Evolutionary conservation across 2,113 vertebrate species (phyloP).

Genomic region (Zosterops hypoxanthus): DNA sequence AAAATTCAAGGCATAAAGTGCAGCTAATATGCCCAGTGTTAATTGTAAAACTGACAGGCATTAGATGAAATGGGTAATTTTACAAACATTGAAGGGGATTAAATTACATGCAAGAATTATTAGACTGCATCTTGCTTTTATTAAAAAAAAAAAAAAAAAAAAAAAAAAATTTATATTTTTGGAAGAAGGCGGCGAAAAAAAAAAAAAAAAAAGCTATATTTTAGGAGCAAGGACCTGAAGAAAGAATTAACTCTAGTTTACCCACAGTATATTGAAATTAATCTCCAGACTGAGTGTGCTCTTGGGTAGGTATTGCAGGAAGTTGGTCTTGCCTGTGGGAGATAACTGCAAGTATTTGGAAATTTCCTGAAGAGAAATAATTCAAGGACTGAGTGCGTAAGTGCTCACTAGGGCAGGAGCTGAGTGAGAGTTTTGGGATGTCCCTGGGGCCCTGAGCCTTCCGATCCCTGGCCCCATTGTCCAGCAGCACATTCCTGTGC

Average conservation of each 20-base stretch:
- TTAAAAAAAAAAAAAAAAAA: slow-evolving; percentile 29
- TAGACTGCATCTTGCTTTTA: slow-evolving; percentile 42
- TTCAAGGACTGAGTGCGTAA: background rate
- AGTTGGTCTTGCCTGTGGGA: background rate
- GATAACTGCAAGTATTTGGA: background rate
- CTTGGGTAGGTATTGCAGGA: background rate
- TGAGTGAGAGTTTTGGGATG: background rate
- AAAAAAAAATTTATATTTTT: too few relatives aligned
- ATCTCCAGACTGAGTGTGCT: background rate
- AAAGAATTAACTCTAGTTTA: slow-evolving; percentile 32
- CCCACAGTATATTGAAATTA: background rate
- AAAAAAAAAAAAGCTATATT: background rate
- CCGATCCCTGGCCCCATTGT: too few relatives aligned
- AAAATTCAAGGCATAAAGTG: background rate
- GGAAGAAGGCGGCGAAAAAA: too few relatives aligned
- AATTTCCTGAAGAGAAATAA: background rate
- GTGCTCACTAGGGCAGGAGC: background rate
- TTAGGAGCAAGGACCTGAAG: background rate
- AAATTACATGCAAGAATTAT: slow-evolving; percentile 47
- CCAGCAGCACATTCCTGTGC: background rate
- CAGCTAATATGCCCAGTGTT: background rate
- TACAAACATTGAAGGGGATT: slow-evolving; percentile 15
- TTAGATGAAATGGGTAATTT: slow-evolving; percentile 38
- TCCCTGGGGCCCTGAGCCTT: too few relatives aligned
- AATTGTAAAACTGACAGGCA: slow-evolving; percentile 21